Evolutionary conservation across 2,797 vertebrate species (phyloP).

Genomic region (Geotrypetes seraphini): DNA sequence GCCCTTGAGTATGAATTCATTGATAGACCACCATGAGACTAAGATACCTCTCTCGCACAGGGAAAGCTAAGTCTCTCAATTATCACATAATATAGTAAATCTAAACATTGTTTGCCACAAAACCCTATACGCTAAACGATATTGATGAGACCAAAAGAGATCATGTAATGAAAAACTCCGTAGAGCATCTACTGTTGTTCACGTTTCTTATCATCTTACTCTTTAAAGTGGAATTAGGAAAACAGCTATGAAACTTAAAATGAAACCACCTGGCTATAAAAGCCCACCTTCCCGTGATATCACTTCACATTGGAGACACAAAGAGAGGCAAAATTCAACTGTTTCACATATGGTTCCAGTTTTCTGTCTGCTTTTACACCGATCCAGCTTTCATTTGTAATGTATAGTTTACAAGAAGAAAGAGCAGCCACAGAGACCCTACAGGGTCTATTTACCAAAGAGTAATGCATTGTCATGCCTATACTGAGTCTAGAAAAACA

Average conservation of each 20-base stretch:
- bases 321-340: background rate
- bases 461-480: too few relatives aligned
- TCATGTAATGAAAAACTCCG: background rate
- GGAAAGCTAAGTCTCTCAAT: too few relatives aligned
- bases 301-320: conserved; percentile 5
- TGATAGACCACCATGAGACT: too few relatives aligned
- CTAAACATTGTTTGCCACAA: too few relatives aligned
- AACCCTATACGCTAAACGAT: too few relatives aligned
- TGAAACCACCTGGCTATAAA: background rate
- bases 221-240: background rate
- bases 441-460: too few relatives aligned
- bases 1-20: too few relatives aligned
- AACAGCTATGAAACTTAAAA: background rate
- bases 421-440: too few relatives aligned
- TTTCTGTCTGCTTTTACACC: conserved; percentile 17
- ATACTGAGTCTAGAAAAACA: too few relatives aligned
- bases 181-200: background rate
- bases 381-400: conserved; percentile 16
- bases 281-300: conserved; percentile 3
- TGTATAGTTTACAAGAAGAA: too few relatives aligned
- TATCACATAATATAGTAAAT: too few relatives aligned
- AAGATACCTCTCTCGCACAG: too few relatives aligned
- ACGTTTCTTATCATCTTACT: background rate
- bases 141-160: background rate
- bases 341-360: conserved; percentile 20